Percentiles rank a stretch among this genome's conserved stretches.
Evolutionary conservation across 2,113 vertebrate species (phyloP).

Genomic region (Butorides virescens): DNA sequence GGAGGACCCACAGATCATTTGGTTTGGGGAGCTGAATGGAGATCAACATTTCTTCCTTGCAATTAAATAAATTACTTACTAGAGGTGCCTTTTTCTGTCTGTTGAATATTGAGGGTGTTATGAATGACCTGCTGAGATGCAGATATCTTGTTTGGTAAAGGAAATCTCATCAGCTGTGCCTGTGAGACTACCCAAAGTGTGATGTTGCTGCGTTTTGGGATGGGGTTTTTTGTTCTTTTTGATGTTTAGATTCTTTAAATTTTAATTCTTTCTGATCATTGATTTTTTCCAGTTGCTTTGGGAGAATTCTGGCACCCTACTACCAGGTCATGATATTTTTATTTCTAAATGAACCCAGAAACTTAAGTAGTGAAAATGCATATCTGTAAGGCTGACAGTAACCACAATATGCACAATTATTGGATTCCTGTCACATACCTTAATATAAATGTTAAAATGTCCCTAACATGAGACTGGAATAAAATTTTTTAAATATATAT

Average conservation of each 20-base stretch:
- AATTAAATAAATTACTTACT: background rate
- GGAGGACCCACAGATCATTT: accelerated
- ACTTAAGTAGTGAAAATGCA: accelerated
- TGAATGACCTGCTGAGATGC: background rate
- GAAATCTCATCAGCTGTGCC: background rate
- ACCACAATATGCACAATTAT: background rate
- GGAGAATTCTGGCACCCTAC: background rate
- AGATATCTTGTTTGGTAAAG: no score
- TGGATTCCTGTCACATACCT: background rate
- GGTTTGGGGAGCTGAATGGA: background rate
- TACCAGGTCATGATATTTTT: background rate
- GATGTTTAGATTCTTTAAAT: background rate
- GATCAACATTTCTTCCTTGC: background rate
- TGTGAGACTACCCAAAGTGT: background rate
- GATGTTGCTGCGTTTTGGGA: background rate
- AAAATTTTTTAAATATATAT: background rate
- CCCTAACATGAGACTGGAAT: background rate
- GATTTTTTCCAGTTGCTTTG: background rate
- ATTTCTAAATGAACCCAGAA: background rate
- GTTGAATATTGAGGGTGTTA: background rate
- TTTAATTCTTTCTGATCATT: background rate
- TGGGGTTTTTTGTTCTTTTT: background rate
- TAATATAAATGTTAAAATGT: background rate
- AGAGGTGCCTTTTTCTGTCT: background rate
- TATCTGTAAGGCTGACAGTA: background rate